Conservation (phyloP, 2,113 vertebrate species). For the Xiphophorus couchianus region DNA sequence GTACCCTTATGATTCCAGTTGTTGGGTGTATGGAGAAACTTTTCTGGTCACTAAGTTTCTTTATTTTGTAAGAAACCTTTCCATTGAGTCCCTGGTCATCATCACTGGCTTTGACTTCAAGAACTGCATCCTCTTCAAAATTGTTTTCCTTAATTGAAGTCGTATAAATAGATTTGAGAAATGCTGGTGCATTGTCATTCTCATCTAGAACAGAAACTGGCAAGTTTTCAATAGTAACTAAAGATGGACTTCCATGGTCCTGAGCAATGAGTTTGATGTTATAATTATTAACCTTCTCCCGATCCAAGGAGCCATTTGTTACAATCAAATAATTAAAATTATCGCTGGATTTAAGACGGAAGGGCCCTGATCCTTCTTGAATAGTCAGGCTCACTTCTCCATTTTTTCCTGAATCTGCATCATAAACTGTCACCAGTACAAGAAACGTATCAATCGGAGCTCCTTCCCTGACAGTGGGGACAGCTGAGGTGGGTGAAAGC, state of each 20-base stretch:
- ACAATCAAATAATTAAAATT: constrained; percentile 87
- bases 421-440: constrained; percentile 86
- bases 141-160: constrained; percentile 85
- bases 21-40: constrained; percentile 81
- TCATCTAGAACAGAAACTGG: constrained; percentile 86
- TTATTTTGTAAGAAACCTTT: constrained; percentile 85
- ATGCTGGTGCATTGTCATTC: constrained; percentile 90
- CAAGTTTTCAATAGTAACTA: constrained; percentile 80
- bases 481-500: constrained; percentile 72
- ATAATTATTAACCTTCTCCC: constrained; percentile 85
- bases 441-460: constrained; percentile 87
- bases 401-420: constrained; percentile 87
- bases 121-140: constrained; percentile 69
- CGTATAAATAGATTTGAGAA: constrained; percentile 80
- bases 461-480: constrained; percentile 83
- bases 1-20: constrained; percentile 83
- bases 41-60: constrained; percentile 62
- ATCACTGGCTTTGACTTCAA: constrained; percentile 85
- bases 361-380: constrained; percentile 81
- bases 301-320: constrained; percentile 85
- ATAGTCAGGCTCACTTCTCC: constrained; percentile 84
- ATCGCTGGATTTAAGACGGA: constrained; percentile 85
- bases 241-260: constrained; percentile 83
- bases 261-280: constrained; percentile 84
- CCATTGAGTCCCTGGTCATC: constrained; percentile 86